Conservation (phyloP, 1,140 invertebrate genomes). For the Trissolcus basalis region DNA sequence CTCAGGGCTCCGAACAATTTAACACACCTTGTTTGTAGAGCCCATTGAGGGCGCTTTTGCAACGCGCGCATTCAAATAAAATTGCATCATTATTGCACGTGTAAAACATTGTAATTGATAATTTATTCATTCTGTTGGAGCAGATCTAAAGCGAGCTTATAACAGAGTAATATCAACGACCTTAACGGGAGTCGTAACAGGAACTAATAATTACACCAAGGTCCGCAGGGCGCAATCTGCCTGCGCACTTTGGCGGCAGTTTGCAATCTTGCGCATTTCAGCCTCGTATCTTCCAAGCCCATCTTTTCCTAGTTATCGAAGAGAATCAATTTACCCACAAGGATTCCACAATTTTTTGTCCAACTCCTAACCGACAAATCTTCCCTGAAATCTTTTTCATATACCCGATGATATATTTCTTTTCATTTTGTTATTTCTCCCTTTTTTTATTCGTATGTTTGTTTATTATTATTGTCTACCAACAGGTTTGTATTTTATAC, state of each 20-base stretch:
- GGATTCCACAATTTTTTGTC: no score
- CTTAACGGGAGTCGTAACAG: constrained; percentile 58
- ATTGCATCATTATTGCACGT: constrained; percentile 51
- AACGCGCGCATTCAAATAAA: constrained; percentile 41
- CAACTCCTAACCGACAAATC: no score
- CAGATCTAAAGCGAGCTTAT: constrained; percentile 16
- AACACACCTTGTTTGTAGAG: constrained; percentile 41
- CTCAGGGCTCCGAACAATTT: constrained; percentile 29
- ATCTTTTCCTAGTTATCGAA: no score
- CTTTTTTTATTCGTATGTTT: no score
- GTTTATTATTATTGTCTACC: no score
- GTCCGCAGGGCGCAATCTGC: constrained; percentile 17
- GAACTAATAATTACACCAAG: constrained; percentile 53
- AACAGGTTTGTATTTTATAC: no score
- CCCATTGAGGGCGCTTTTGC: constrained; percentile 44
- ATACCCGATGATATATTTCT: no score
- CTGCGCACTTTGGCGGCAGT: constrained; percentile 19
- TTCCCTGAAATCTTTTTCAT: no score
- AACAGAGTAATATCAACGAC: constrained; percentile 54
- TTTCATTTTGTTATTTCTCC: no score
- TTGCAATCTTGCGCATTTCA: neutral
- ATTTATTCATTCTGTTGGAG: constrained; percentile 54
- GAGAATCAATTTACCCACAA: no score
- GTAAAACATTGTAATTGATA: constrained; percentile 48
- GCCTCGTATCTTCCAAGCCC: no score